Conservation (phyloP, 2,888 invertebrate species). For the Erannis defoliaria region DNA sequence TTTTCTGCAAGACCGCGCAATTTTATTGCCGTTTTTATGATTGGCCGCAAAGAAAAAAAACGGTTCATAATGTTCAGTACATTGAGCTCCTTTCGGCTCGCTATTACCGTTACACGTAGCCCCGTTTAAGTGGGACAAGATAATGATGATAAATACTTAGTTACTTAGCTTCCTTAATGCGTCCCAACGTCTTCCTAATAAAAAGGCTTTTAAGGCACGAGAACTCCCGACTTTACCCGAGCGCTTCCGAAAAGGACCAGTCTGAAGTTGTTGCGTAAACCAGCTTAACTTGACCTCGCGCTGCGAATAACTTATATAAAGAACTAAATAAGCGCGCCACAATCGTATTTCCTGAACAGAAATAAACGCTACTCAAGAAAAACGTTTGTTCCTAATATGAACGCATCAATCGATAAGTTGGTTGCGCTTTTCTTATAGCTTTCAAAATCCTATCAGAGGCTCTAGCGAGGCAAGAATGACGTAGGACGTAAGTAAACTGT, state of each 20-base stretch:
- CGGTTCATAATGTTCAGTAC: no score
- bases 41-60: no score
- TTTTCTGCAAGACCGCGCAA: no score
- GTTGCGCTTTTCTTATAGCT: not conserved
- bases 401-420: not conserved
- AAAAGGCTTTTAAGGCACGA: constrained; percentile 25
- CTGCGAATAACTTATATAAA: not conserved
- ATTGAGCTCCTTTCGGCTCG: no score
- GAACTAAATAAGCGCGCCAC: not conserved
- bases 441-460: constrained; percentile 8
- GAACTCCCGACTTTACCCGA: constrained; percentile 35
- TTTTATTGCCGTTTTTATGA: no score
- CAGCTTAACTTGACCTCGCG: constrained; percentile 18
- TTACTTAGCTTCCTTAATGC: constrained; percentile 1
- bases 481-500: no score
- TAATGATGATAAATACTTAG: not conserved
- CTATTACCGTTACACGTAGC: no score
- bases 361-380: not conserved
- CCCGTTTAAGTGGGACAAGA: no score
- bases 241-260: constrained; percentile 26
- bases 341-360: not conserved
- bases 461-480: no score
- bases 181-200: constrained; percentile 1
- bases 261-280: constrained; percentile 26
- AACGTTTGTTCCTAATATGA: not conserved